Evolutionary conservation across 2,797 vertebrate species (phyloP), one percentile per base, ranked within the genome.

Genomic region (Chaetophractus vellerosus): DNA sequence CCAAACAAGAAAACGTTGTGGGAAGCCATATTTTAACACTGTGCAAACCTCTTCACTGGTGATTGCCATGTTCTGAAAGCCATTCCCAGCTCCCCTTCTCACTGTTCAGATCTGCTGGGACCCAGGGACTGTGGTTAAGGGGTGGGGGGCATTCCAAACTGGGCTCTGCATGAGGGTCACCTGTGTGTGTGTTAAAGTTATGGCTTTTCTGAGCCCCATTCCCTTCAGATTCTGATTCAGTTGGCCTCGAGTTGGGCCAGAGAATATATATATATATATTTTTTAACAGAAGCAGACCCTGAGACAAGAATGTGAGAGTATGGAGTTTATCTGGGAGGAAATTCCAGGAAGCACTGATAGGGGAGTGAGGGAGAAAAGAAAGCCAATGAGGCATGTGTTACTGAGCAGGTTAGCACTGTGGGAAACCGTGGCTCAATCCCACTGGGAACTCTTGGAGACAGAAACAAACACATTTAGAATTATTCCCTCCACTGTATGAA

Each of bases 61-160:
- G 68, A 61, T 48, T 26, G 1, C n/a, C n/a, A 36, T 78, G n/a
- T 69, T 97, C 72, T 90, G 33, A 64, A 88, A 95, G 72, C 21
- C 57, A 33, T 76, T 68, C 23, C 55, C 66, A 87, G 45, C 31
- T 64, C 9, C 11, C 5, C 6, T 83, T 82, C 38, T 92, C 78
- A 88, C 66, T 81, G 55, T 76, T 48, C 71, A 36, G 36, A 74
- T 95, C 61, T 93, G 1, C 28, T 59, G 59, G 45, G 31, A 89
- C 75, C 78, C 7, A 63, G 50, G 59, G 75, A 52, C 76, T 95
- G 18, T 41, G 18, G 66, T 59, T 41, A 90, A 84, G 36, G 4
- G 21, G 36, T 71, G 9, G 26, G 52, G 15, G 84, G 19, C 72
- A 68, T 83, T 59, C 52, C 26, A 81, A 88, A 72, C 26, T 76